Base-by-base conservation (phyloP, 2,888 invertebrate species). In the Xestia rhomboidea region DNA sequence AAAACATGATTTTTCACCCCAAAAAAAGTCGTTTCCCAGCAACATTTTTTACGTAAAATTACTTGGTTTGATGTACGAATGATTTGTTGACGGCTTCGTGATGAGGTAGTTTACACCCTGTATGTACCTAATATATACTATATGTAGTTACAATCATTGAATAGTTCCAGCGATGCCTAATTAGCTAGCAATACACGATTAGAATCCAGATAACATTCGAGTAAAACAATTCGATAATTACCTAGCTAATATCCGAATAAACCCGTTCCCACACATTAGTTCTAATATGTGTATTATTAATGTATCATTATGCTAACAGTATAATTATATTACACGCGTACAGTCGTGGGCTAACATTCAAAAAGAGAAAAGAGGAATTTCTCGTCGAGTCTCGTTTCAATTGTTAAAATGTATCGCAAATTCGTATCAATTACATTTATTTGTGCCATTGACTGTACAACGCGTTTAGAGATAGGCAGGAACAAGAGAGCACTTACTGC, bases 151-250 rank as follows among this genome's bases (percentile, higher is more conserved):
- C 24, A 44, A 57, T 62, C 30, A 71, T 41, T 34, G 38, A 79
- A 27, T 60, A 15, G 38, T 27, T 54, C 2, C 27, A 49, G 15
- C 15, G 11, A 57, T 70, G 15, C 21, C n/a, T 57, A 66, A 71
- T 71, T 85, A 64, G 64, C 66, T 76, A 15, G 21, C 27, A 81
- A 27, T 46, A 41, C 44, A 82, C 15, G 44, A 84, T 63, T 68
- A 44, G 38, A 79, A 66, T 75, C 30, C 8, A 60, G 46, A 27
- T 30, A 64, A 67, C n/a, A 64, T 73, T 73, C 21, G 15, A 49
- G 44, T 46, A 68, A 68, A 64, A 76, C 27, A 72, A 63, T 85
- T 51, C 13, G 72, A 82, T 72, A 68, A 82, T 83, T 76, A 76
- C 62, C 21, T 10, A 27, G 54, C 30, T 67, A 62, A 63, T 63